Evolutionary conservation across 2,113 vertebrate species (phyloP).

Genomic region (Malurus elegans): DNA sequence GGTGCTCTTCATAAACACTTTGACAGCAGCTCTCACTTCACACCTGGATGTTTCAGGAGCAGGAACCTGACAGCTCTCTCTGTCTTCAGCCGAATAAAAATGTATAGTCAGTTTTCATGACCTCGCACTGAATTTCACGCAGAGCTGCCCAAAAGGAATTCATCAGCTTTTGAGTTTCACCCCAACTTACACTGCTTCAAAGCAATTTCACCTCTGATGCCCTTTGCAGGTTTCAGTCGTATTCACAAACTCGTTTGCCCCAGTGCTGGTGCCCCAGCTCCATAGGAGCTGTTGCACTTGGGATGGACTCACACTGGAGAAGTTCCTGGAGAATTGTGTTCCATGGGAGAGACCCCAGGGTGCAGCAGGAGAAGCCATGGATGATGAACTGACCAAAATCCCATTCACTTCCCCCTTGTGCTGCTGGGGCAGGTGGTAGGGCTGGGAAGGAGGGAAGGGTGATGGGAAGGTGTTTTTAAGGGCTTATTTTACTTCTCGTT

Average conservation of each 20-base stretch:
- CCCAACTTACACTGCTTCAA: neutral
- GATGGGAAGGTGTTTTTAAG: neutral
- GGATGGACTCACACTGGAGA: neutral
- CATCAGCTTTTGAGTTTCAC: neutral
- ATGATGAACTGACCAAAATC: neutral
- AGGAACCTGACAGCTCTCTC: neutral
- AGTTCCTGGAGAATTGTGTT: neutral
- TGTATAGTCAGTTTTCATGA: neutral
- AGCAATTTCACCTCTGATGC: neutral
- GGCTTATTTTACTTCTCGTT: neutral
- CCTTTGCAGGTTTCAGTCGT: neutral
- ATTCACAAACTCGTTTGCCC: neutral
- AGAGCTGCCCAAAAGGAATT: neutral
- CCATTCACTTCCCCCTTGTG: neutral
- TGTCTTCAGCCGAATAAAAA: neutral
- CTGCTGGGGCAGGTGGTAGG: too few species aligned
- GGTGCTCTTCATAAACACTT: neutral
- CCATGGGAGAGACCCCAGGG: fast-evolving
- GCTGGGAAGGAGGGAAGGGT: neutral
- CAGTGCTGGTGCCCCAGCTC: neutral
- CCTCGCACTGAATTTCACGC: neutral
- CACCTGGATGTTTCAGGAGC: neutral
- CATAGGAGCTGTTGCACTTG: neutral
- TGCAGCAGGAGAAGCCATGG: neutral
- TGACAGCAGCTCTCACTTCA: neutral